Evolutionary conservation across 2,888 invertebrate genomes (phyloP), one percentile per base, ranked within the genome.

Genomic region (Invenusta paracnida): DNA sequence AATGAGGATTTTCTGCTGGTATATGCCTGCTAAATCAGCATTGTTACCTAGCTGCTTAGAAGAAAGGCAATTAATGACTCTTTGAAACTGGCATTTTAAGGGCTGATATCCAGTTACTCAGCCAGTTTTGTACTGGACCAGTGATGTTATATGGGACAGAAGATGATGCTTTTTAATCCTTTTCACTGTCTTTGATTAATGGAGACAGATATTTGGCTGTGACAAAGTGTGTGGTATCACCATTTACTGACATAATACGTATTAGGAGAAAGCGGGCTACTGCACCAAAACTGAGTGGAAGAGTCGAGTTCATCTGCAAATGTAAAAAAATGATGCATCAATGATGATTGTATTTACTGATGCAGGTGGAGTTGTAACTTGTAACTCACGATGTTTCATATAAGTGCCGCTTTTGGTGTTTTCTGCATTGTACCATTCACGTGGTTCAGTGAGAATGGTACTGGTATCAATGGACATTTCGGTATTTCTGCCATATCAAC

Each of bases 141-240:
- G 48, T 48, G 73, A 73, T 73, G 73, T 2, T 73, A 73, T 25
- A 73, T 23, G 73, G 48, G 23, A 73, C 73, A 73, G 73, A 73
- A 73, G 73, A 73, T 73, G 27, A 73, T 73, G 73, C 73, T 25
- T 23, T 73, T 73, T 2, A 73, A 73, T 73, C 73, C 73, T 23
- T 25, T n/a, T n/a, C 73, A 73, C 73, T 13, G 73, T 73, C 73
- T 23, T 73, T 73, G 73, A 73, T n/a, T 73, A 23, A 73, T 73
- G 73, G 25, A 73, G 73, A 73, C 27, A 73, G 73, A 5, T 23
- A 73, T 73, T 73, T 73, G 73, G 5, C 73, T 73, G 73, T 73
- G 73, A 73, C 73, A 73, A 73, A 73, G 73, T 73, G 73, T 73
- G 23, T 73, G 73, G 73, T 73, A 73, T 73, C 73, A 73, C 73